Percentiles rank a stretch among this genome's conserved stretches.
Conservation (phyloP, 2,888 invertebrate genomes). For the Sinelater perroti region DNA sequence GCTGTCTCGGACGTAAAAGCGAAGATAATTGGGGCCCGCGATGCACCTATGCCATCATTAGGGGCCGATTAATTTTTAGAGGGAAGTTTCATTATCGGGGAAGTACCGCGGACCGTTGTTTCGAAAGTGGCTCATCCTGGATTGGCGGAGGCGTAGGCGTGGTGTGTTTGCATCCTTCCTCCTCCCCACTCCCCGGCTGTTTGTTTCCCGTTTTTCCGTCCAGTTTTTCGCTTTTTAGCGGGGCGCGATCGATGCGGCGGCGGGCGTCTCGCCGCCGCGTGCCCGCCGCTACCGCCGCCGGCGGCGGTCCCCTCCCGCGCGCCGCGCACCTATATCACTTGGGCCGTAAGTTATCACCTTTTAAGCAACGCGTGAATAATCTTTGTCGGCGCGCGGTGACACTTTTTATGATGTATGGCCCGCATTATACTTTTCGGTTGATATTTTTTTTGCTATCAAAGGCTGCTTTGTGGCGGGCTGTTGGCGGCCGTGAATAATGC, state of each 20-base stretch:
- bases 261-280: too few relatives aligned
- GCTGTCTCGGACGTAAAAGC: too few relatives aligned
- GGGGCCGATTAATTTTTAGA: constrained; percentile 24
- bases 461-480: constrained; percentile 47
- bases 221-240: too few relatives aligned
- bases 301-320: too few relatives aligned
- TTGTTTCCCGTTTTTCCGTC: constrained; percentile 36
- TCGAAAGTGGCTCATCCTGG: constrained; percentile 41
- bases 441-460: constrained; percentile 43
- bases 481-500: constrained; percentile 49
- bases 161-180: constrained; percentile 47
- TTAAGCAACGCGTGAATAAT: constrained; percentile 37
- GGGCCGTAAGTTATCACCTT: constrained; percentile 36
- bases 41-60: constrained; percentile 20
- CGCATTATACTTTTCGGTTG: constrained; percentile 41
- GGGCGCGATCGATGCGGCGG: too few relatives aligned
- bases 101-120: constrained; percentile 28
- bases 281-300: too few relatives aligned
- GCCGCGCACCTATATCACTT: constrained; percentile 30
- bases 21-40: constrained; percentile 18
- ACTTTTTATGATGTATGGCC: constrained; percentile 39
- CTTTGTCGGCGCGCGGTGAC: constrained; percentile 39
- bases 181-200: constrained; percentile 38
- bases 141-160: constrained; percentile 48
- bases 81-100: constrained; percentile 21